Base-by-base conservation (phyloP, 23 tunicate genomes). In the Ascidia mentula region DNA sequence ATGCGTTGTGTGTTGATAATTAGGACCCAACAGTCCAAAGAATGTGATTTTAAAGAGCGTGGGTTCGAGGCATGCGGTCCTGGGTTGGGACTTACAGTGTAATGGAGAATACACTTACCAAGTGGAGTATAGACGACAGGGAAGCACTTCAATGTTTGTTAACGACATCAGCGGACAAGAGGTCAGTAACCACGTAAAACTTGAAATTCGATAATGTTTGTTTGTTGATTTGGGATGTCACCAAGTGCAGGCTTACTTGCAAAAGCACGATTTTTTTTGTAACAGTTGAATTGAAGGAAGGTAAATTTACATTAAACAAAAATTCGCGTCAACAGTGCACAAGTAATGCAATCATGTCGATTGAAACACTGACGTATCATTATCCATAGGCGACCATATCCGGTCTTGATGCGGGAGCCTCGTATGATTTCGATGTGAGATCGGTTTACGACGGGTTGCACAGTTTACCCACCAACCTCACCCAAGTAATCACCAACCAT, bases 61-160 rank as follows among this genome's bases (percentile, higher is more conserved):
- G 22, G 37, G 24, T 2, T 4, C 78, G 18, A 35, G 45, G 17
- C 35, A 73, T 65, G 74, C 36, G 31, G 61, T 74, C 20, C 37
- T 79, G 45, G 37, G 35, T 30, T 79, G 82, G 82, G 82, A 79
- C 45, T 32, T 61, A 20, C 82, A 79, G 73, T 79, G 82, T 32
- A 61, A 79, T 65, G 82, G 74, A 60, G 40, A 35, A 8, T 79
- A 79, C 82, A 65, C 82, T 32, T 79, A 79, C 74, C 46, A 79
- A 31, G 37, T 79, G 26, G 37, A 20, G 73, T 79, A 79, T 34
- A 35, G 30, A 8, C 33, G 13, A 2, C 32, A 71, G 34, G 75
- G 8, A 71, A 22, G 30, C 32, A 22, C 18, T 3, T 34, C 38
- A 6, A 71, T 36, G 75, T 22, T 71, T 4, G 30, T 71, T 18